These are phyloP conservation scores for Paguma larvata DNA, from an alignment of 2,797 vertebrate species.

Conservation along the genomic window DNA sequence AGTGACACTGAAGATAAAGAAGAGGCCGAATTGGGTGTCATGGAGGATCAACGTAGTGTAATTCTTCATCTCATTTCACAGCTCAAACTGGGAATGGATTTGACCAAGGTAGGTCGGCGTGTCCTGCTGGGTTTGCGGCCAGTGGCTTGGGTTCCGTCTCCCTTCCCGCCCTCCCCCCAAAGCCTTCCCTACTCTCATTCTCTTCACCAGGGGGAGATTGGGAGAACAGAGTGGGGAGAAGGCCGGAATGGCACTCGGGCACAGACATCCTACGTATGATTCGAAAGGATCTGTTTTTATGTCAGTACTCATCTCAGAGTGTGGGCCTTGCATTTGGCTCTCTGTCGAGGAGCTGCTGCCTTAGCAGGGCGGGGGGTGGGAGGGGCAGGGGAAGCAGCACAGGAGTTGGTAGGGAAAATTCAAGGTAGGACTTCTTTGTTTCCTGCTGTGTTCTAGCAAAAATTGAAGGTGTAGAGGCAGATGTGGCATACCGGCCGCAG, in stretches of 20 bases:
- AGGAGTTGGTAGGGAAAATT: neutral
- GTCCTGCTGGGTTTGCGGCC: fast-evolving
- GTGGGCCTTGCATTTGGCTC: neutral
- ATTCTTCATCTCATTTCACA: conserved; percentile 98
- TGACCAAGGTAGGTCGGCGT: conserved; percentile 92
- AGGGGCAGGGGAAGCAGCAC: neutral
- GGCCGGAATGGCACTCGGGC: neutral
- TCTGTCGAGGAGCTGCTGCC: no score
- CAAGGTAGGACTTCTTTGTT: neutral
- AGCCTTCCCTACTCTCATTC: fast-evolving
- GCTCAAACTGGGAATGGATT: conserved; percentile 98
- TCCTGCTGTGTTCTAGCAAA: neutral
- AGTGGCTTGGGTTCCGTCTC: fast-evolving
- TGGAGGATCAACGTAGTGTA: conserved; percentile 97
- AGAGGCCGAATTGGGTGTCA: conserved; percentile 95
- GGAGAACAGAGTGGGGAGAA: neutral
- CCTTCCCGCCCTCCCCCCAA: no score
- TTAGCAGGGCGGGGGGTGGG: neutral
- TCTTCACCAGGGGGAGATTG: neutral
- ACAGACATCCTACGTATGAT: fast-evolving
- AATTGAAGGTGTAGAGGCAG: neutral
- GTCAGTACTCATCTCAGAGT: neutral
- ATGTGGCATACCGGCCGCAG: fast-evolving
- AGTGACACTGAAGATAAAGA: conserved; percentile 95
- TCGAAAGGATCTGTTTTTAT: neutral